Evolutionary conservation across 2,888 invertebrate genomes (phyloP), one percentile per base, ranked within the genome.

Genomic region (Ophion ventricosus): DNA sequence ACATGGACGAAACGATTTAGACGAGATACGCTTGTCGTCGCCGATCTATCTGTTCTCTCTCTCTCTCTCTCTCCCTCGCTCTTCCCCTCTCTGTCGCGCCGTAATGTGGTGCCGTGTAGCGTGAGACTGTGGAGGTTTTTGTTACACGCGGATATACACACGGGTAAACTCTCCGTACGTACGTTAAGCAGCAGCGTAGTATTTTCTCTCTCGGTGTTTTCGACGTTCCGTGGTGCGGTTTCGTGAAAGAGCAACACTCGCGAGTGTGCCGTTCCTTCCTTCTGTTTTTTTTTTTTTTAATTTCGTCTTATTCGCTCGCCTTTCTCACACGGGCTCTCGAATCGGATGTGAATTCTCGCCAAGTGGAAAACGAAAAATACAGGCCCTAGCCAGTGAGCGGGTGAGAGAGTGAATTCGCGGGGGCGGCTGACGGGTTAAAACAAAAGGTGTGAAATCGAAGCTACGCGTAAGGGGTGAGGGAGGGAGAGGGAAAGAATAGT

Each of bases 1-100:
- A 74, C 70, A 83, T 64, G 73, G 64, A 80, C 72, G 66, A 10
- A 43, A 83, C 66, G 40, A 64, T 79, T 83, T 76, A 77, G 67
- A 72, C 67, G 80, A 80, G 80, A 84, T 80, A 78, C 63, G 67
- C 78, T 78, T 57, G 81, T 80, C 80, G 80, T 74, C 72, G 69
- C 29, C 69, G 69, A 75, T 77, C 82, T 73, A 40, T 63, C 49
- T 26, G n/a, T 40, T 66, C 40, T 66, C 20, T 49, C 64, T 54
- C 64, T 74, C 66, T 73, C 64, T 35, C 35, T 63, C 29, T 23
- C 35, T 73, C 70, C 40, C 29, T n/a, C n/a, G n/a, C 69, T 54
- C 70, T 70, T 59, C 59, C 70, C 63, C 70, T 54, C 35, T 70
- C 64, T 57, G 40, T 79, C 64, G 57, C 64, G 57, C 23, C 17